Conservation (phyloP, 2,888 invertebrate species). For the Noctua comes region DNA sequence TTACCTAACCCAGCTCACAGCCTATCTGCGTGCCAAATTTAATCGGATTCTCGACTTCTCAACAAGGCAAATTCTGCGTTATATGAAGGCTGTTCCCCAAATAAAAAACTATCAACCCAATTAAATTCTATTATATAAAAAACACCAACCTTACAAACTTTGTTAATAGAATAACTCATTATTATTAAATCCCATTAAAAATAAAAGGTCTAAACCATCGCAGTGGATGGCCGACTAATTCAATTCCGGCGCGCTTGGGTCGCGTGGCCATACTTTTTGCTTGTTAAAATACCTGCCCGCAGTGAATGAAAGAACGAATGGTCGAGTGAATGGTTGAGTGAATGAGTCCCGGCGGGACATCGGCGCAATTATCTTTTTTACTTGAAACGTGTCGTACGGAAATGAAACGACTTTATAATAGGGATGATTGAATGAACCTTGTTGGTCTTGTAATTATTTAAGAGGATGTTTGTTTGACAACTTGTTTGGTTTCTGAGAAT, state of each 20-base stretch:
- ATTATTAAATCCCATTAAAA: conserved; percentile 22
- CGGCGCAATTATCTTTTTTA: conserved; percentile 67
- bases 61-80: background rate
- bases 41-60: background rate
- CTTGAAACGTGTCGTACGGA: conserved; percentile 58
- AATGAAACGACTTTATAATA: conserved; percentile 66
- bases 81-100: background rate
- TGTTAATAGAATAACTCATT: background rate
- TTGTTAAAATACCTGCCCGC: conserved; percentile 81
- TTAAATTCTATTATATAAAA: background rate
- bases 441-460: conserved; percentile 30
- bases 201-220: conserved; percentile 38
- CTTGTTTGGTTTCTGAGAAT: background rate
- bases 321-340: conserved; percentile 68
- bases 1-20: background rate
- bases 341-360: conserved; percentile 67
- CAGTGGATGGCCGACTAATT: conserved; percentile 64
- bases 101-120: background rate
- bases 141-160: background rate
- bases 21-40: background rate
- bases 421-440: conserved; percentile 35
- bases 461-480: background rate
- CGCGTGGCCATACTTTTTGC: conserved; percentile 80
- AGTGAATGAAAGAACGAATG: conserved; percentile 76
- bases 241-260: conserved; percentile 61